Evolutionary conservation across 2,888 invertebrate genomes (phyloP).

Genomic region (Ecdyonurus torrentis): DNA sequence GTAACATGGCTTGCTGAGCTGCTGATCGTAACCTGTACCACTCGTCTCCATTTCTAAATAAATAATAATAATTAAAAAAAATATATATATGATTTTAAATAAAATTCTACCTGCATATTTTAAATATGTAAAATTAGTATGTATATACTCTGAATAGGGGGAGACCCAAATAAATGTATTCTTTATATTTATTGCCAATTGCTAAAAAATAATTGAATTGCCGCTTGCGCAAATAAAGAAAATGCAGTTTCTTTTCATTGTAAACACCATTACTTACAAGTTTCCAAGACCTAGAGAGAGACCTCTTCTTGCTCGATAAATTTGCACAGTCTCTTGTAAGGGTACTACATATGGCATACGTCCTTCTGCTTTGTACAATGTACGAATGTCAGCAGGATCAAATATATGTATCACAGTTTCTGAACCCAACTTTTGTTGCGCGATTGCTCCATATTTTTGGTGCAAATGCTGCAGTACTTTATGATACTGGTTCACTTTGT

Average conservation of each 20-base stretch:
- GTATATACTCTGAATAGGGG: no score
- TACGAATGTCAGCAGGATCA: conserved; percentile 30
- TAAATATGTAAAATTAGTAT: no score
- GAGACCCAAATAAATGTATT: neutral
- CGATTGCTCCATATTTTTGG: conserved; percentile 30
- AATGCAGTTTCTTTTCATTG: neutral
- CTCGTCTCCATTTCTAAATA: conserved; percentile 32
- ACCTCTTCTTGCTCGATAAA: conserved; percentile 28
- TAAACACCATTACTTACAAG: conserved; percentile 23
- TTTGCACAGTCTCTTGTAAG: conserved; percentile 30
- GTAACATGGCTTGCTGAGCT: conserved; percentile 33
- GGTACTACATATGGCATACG: conserved; percentile 31
- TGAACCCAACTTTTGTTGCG: conserved; percentile 27
- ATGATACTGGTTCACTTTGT: conserved; percentile 22
- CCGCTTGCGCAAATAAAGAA: neutral
- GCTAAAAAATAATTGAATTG: neutral
- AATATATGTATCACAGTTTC: conserved; percentile 31
- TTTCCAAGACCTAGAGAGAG: conserved; percentile 34
- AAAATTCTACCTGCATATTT: no score
- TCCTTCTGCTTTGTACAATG: conserved; percentile 30
- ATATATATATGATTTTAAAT: no score
- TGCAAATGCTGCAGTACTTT: conserved; percentile 25
- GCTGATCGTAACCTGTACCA: conserved; percentile 34
- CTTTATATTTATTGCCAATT: neutral
- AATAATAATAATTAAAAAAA: neutral